Conservation (phyloP, 2,888 invertebrate genomes). For the Lasioglossum figueresi region DNA sequence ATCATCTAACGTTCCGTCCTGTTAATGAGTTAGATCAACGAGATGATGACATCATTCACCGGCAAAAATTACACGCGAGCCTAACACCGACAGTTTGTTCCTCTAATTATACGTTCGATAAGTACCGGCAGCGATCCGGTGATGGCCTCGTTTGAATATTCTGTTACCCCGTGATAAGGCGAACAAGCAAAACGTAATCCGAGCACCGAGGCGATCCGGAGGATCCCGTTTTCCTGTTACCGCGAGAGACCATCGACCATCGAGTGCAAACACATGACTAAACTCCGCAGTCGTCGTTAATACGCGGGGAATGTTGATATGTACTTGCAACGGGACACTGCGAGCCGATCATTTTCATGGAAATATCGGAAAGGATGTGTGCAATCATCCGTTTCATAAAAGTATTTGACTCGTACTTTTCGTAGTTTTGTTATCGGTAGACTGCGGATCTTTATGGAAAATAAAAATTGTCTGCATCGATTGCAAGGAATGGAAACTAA, state of each 20-base stretch:
- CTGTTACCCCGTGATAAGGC: conserved; percentile 42
- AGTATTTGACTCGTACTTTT: too few relatives aligned
- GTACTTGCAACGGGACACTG: neutral
- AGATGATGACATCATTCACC: conserved; percentile 34
- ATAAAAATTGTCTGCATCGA: too few relatives aligned
- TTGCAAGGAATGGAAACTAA: too few relatives aligned
- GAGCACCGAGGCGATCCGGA: conserved; percentile 37
- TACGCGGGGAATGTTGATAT: neutral
- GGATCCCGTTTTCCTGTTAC: conserved; percentile 19
- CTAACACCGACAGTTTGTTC: conserved; percentile 30
- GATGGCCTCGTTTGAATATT: conserved; percentile 45
- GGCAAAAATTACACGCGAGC: conserved; percentile 41
- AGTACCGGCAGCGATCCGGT: conserved; percentile 28
- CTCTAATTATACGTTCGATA: conserved; percentile 57
- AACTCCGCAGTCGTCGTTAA: neutral
- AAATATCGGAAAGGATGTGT: too few relatives aligned
- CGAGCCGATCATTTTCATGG: too few relatives aligned
- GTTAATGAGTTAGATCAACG: conserved; percentile 32
- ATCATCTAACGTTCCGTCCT: conserved; percentile 29
- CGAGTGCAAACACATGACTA: neutral
- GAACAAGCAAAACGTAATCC: conserved; percentile 21
- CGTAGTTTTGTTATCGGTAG: too few relatives aligned
- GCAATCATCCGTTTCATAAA: too few relatives aligned
- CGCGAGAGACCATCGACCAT: neutral
- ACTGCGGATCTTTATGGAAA: too few relatives aligned